phyloP scores from a whole-genome alignment of 2,113 vertebrate genomes.

The Oreochromis aureus region DNA sequence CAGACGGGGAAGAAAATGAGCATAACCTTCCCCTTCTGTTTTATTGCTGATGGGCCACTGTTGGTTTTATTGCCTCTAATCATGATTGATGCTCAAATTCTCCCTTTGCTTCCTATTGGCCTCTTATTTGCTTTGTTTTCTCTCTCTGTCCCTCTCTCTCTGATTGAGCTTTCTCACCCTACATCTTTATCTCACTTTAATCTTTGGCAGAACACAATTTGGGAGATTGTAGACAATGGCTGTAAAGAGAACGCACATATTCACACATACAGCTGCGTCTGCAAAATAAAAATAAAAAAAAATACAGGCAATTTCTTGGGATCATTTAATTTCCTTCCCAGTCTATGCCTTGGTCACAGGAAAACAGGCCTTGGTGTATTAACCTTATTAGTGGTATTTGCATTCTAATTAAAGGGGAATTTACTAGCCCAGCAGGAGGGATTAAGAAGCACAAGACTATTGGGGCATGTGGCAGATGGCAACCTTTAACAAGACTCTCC shows the following conservation, averaged over 20 bases:
- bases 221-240: background rate
- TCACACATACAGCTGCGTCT: background rate
- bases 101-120: background rate
- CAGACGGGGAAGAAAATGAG: constrained; percentile 1
- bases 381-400: constrained; percentile 69
- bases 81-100: constrained; percentile 50
- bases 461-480: constrained; percentile 41
- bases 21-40: constrained; percentile 37
- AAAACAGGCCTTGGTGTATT: constrained; percentile 56
- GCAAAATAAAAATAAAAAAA: fast-evolving
- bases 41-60: constrained; percentile 46
- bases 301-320: constrained; percentile 4
- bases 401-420: constrained; percentile 68
- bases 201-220: background rate
- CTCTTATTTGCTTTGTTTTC: background rate
- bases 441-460: constrained; percentile 53
- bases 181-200: constrained; percentile 5
- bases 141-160: background rate
- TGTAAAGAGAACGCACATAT: background rate
- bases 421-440: constrained; percentile 53
- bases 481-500: constrained; percentile 53
- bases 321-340: constrained; percentile 39
- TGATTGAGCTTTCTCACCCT: background rate
- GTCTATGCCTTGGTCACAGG: constrained; percentile 14
- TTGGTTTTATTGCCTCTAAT: constrained; percentile 60